Conservation (phyloP, 2,113 vertebrate genomes). For the Malurus cyaneus region DNA sequence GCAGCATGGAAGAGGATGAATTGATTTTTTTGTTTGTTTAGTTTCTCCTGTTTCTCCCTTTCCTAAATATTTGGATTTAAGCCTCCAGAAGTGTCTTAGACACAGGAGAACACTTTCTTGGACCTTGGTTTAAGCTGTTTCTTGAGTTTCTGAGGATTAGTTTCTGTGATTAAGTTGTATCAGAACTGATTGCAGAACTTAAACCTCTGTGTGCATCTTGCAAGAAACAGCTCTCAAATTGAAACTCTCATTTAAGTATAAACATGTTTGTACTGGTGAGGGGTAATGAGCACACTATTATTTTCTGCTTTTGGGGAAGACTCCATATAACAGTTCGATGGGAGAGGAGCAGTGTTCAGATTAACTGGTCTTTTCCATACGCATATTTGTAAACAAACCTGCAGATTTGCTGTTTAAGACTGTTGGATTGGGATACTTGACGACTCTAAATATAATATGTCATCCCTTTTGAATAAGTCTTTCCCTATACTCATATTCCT, state of each 20-base stretch:
- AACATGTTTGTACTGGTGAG: neutral
- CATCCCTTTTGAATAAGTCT: neutral
- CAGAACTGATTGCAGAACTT: neutral
- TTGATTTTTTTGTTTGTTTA: neutral
- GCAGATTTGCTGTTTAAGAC: neutral
- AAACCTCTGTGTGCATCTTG: neutral
- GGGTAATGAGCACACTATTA: no score
- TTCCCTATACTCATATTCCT: neutral
- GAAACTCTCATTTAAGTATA: neutral
- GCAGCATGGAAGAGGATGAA: fast-evolving
- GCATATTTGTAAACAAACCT: neutral
- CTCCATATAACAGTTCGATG: neutral
- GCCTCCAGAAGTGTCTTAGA: neutral
- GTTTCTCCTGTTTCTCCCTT: neutral
- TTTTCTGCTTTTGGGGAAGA: neutral
- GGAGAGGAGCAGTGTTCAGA: neutral
- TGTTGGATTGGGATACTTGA: neutral
- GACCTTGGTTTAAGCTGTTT: neutral
- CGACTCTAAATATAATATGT: neutral
- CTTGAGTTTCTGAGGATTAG: neutral
- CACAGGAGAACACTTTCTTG: neutral
- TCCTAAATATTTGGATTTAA: neutral
- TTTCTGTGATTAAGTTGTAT: neutral
- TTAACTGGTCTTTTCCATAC: neutral
- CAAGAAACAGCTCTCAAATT: neutral